Evolutionary conservation across 2,113 vertebrate genomes (phyloP), one percentile per base, ranked within the genome.

Genomic region (Megaceryle maxima): DNA sequence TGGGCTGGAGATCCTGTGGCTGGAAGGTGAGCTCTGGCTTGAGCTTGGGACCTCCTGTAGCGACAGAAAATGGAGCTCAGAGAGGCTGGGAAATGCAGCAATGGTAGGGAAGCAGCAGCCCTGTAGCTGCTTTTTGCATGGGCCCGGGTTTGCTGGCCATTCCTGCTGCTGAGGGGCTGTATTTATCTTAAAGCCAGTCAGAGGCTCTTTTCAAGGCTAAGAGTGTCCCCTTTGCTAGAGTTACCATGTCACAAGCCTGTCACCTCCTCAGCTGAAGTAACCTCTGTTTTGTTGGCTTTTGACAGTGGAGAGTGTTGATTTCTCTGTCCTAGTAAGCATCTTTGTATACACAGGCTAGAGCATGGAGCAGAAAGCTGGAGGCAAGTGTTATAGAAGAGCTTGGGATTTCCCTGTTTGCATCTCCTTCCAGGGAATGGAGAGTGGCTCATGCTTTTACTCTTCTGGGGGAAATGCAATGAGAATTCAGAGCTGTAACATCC

Each of bases 11-110:
- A 37, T 41, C 46, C 66, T 77, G 56, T 1, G 2, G 60, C 69
- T 93, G 76, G n/a, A 70, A 69, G n/a, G 24, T 56, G 62, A 53
- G 26, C 31, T 82, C 48, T n/a, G 6, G 3, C 20, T 31, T 37
- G 10, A 64, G 11, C 51, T 26, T 41, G 41, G 35, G 35, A 73
- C 35, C 15, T 90, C 20, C 53, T 0, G 1, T 19, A 37, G 16
- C 5, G 16, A 33, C 28, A 28, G 25, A 74, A n/a, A 75, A 53
- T 0, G 0, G 22, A 3, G 16, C 33, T 51, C 12, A 6, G 57
- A 39, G 43, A 46, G 31, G 25, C 33, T 35, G n/a, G 28, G 66
- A 68, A 81, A 20, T 0, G 9, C 9, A 6, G 41, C 0, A 0
- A 31, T 24, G 24, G 33, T 9, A 53, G 63, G 55, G 72, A 53